Percentiles rank a stretch among this genome's conserved stretches.
Evolutionary conservation across 2,797 vertebrate species (phyloP).

Genomic region (Periparus ater): DNA sequence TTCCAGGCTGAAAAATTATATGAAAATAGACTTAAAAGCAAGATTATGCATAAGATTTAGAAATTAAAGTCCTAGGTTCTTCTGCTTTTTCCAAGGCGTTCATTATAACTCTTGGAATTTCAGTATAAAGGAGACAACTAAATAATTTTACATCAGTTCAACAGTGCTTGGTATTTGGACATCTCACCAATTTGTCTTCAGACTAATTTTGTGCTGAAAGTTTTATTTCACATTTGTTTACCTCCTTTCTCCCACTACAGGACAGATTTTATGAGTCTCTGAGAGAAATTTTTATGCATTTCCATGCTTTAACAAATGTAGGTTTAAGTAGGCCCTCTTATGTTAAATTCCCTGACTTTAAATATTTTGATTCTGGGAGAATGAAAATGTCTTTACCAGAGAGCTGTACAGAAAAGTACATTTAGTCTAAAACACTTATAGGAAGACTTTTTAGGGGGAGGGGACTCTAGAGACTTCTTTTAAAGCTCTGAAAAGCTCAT

Average conservation of each 20-base stretch:
- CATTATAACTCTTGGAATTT: not conserved
- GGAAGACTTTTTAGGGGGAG: not conserved
- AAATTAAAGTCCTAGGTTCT: not conserved
- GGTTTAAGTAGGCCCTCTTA: not conserved
- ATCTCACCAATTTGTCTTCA: not conserved
- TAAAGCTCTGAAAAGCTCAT: not conserved
- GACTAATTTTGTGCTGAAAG: not conserved
- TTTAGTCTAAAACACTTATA: not conserved
- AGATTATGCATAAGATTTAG: not conserved
- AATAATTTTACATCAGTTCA: not conserved
- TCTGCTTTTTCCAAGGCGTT: not conserved
- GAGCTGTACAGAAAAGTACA: not conserved
- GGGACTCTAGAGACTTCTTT: not conserved
- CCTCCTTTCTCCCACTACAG: not conserved
- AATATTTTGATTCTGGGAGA: slow-evolving; percentile 12
- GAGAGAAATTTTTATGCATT: not conserved
- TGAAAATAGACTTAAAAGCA: not conserved
- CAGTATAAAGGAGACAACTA: not conserved
- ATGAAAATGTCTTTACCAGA: not conserved
- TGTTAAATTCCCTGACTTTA: not conserved
- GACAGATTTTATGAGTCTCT: not conserved
- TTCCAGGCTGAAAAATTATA: not conserved
- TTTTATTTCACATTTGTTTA: not conserved
- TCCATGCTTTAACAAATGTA: not conserved
- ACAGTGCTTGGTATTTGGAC: not conserved